Conservation (phyloP, 2,797 vertebrate genomes). For the Kryptolebias ocellatus region DNA sequence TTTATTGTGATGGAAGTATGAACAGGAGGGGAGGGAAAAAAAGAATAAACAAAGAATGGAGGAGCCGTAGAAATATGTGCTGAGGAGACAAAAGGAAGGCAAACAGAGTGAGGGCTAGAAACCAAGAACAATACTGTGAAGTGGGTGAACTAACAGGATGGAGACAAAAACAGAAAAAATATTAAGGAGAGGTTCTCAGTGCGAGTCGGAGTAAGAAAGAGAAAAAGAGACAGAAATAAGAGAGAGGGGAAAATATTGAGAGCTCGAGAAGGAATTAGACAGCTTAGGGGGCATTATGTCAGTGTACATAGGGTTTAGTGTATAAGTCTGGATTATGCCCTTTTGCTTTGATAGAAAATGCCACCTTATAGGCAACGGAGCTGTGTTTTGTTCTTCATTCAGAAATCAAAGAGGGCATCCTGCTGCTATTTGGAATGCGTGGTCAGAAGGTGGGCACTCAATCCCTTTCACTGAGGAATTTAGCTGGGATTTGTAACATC, state of each 20-base stretch:
- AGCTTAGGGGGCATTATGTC: constrained; percentile 87
- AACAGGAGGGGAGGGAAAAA: constrained; percentile 1
- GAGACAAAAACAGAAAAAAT: constrained; percentile 40
- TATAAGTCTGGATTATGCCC: constrained; percentile 84
- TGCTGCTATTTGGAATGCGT: constrained; percentile 59
- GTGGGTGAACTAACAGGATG: constrained; percentile 61
- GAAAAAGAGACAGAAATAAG: constrained; percentile 50
- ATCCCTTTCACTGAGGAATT: constrained; percentile 57
- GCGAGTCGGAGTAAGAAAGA: constrained; percentile 38
- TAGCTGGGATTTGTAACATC: constrained; percentile 60
- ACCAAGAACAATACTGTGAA: constrained; percentile 50
- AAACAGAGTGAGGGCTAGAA: constrained; percentile 29
- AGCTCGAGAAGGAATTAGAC: constrained; percentile 82
- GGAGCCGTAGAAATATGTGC: constrained; percentile 36
- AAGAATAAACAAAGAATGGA: constrained; percentile 24
- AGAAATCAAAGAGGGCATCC: constrained; percentile 70
- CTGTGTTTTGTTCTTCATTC: constrained; percentile 69
- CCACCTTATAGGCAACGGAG: constrained; percentile 73
- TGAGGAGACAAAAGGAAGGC: constrained; percentile 48
- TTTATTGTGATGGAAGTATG: constrained; percentile 51
- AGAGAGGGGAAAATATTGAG: constrained; percentile 67
- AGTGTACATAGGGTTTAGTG: constrained; percentile 85
- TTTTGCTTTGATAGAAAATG: constrained; percentile 83
- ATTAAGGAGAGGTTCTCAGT: constrained; percentile 39
- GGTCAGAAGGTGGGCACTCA: constrained; percentile 65